Percentiles rank a stretch among this genome's conserved stretches.
These are phyloP conservation scores for Tetragonisca angustula DNA, from an alignment of 2,888 invertebrate species.

Conservation along the genomic window DNA sequence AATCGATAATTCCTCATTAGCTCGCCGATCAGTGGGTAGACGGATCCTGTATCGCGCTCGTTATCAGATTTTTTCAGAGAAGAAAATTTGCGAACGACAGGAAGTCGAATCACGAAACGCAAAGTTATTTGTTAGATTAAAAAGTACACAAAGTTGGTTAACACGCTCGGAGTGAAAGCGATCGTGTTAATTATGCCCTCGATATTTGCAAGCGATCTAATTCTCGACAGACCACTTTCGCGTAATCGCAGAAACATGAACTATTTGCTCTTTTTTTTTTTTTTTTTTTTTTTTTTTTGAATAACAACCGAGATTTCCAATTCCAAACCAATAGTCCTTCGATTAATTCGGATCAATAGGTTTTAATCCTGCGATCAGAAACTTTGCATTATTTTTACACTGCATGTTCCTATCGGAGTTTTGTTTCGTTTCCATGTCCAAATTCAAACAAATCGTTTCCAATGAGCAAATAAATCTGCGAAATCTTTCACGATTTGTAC, in stretches of 20 bases:
- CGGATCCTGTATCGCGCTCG: background rate
- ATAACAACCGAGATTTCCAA: background rate
- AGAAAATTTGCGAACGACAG: background rate
- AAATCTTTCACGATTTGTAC: too few relatives aligned
- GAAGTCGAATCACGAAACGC: background rate
- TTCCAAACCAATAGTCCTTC: background rate
- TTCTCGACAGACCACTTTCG: slow-evolving; percentile 15
- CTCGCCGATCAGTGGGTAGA: background rate
- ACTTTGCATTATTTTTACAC: too few relatives aligned
- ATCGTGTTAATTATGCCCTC: background rate
- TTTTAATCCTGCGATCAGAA: too few relatives aligned
- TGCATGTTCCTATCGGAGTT: too few relatives aligned
- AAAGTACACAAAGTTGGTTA: too few relatives aligned
- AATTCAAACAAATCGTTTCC: too few relatives aligned
- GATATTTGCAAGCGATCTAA: slow-evolving; percentile 1
- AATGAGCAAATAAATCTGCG: too few relatives aligned
- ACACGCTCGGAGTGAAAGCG: slow-evolving; percentile 11
- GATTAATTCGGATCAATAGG: background rate
- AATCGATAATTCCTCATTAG: slow-evolving; percentile 21
- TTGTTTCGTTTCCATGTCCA: too few relatives aligned
- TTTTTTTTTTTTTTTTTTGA: background rate
- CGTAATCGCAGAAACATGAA: background rate
- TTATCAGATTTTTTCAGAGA: background rate
- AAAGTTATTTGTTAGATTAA: too few relatives aligned
- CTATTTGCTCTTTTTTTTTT: too few relatives aligned